These are phyloP conservation scores for Sminthurinus signatus DNA, from an alignment of 1,140 invertebrate species.

Conservation along the genomic window DNA sequence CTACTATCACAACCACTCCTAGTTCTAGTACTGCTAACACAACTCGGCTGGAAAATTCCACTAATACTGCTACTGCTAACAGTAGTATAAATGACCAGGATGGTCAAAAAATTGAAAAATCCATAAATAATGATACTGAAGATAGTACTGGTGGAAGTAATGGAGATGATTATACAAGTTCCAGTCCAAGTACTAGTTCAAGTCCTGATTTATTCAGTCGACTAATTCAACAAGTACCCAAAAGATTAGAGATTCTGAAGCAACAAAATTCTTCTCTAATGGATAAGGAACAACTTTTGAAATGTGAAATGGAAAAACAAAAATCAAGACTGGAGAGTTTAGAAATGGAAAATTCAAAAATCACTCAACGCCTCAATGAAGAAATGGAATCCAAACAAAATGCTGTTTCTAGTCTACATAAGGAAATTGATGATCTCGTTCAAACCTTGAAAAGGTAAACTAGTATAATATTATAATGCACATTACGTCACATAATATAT, in stretches of 20 bases:
- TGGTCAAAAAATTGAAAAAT: too few species aligned
- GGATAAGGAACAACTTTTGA: conserved; percentile 8
- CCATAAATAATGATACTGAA: background rate
- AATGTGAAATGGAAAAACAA: conserved; percentile 9
- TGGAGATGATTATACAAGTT: background rate
- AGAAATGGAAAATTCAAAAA: conserved; percentile 6
- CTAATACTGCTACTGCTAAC: background rate
- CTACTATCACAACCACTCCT: background rate
- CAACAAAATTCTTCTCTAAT: conserved; percentile 23
- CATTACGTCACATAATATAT: background rate
- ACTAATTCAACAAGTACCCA: conserved; percentile 35
- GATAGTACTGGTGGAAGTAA: background rate
- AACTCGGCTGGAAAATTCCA: background rate
- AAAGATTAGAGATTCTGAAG: conserved; percentile 28
- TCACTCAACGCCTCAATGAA: conserved; percentile 1
- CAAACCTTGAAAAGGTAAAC: background rate
- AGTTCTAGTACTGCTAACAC: background rate
- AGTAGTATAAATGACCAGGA: background rate
- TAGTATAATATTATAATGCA: background rate
- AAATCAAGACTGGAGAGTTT: background rate
- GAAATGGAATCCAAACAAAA: conserved; percentile 14
- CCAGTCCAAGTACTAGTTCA: background rate
- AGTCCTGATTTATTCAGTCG: conserved; percentile 26
- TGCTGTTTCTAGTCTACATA: conserved; percentile 5
- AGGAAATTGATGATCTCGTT: conserved; percentile 9